Percentiles rank a stretch among this genome's conserved stretches.
phyloP scores from a whole-genome alignment of 2,113 vertebrate genomes.

The Cromileptes altivelis region DNA sequence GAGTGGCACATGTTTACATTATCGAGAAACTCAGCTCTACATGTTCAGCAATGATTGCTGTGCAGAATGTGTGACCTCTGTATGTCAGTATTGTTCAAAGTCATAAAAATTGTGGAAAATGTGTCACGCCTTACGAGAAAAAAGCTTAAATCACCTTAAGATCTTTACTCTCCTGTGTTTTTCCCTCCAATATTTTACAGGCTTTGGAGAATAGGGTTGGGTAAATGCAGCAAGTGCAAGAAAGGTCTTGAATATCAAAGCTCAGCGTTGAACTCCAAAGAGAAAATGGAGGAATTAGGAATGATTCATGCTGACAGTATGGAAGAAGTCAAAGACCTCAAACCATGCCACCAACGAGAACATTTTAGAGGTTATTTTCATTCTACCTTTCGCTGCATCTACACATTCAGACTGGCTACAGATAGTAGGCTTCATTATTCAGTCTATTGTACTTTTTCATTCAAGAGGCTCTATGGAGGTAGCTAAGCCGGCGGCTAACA shows the following conservation, averaged over 20 bases:
- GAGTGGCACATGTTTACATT: conserved; percentile 3
- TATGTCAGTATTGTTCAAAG: not conserved
- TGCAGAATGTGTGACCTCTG: not conserved
- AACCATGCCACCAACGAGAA: not conserved
- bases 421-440: no score
- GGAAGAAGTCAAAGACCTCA: not conserved
- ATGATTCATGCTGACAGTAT: not conserved
- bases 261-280: not conserved
- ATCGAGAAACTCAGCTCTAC: not conserved
- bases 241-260: not conserved
- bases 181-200: not conserved
- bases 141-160: not conserved
- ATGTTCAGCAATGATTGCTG: not conserved
- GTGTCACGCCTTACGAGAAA: not conserved
- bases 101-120: conserved; percentile 1
- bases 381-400: no score
- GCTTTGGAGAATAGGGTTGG: not conserved
- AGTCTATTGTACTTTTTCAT: no score
- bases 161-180: no score
- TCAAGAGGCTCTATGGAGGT: no score
- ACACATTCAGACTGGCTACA: no score
- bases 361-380: no score
- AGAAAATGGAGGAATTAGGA: not conserved
- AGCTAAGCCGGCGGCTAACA: no score
- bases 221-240: not conserved